Base-by-base conservation (phyloP, 2,888 invertebrate species). In the Spatulosminthurus flaviceps region DNA sequence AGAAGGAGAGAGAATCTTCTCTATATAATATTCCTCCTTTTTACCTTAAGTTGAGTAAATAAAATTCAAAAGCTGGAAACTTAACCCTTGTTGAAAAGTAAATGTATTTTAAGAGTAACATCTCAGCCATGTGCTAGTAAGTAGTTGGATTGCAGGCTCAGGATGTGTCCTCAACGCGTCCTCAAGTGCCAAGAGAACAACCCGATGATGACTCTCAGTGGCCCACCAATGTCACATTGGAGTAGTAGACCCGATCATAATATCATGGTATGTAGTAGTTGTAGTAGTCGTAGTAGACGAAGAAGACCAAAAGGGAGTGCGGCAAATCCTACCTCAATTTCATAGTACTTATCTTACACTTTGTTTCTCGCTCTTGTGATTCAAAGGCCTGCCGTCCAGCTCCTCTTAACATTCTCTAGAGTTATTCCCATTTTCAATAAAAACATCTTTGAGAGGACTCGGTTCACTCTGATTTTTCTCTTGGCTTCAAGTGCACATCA, bases 191-290 rank as follows among this genome's bases (percentile, higher is more conserved):
- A 51, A 74, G 76, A 80, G 71, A 73, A 81, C 78, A 79, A 78
- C 81, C 78, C 81, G 76, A 80, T 76, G 77, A 81, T 80, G 81
- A 80, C 81, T 80, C 81, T 81, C 78, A 77, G 80, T 81, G 73
- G 80, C 80, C 81, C 81, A 81, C 81, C 72, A 81, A 80, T 80
- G 78, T 81, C 78, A 81, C 80, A 80, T 79, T 64, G 64, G 80
- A 78, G 74, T 74, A 75, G 73, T 74, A 75, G 73, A 41, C 70
- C 70, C 70, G 41, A 70, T 70, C 70, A 70, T 64, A 64, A 64
- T 64, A 64, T 64, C 64, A 64, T 64, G 24, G 26, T n/a, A n/a
- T n/a, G n/a, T n/a, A n/a, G n/a, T n/a, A n/a, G n/a, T n/a, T n/a
- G n/a, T n/a, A n/a, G n/a, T n/a, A n/a, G n/a, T n/a, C n/a, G n/a